These are phyloP conservation scores for Sphyrna mokarran DNA, from an alignment of 2,113 vertebrate genomes.

Conservation along the genomic window DNA sequence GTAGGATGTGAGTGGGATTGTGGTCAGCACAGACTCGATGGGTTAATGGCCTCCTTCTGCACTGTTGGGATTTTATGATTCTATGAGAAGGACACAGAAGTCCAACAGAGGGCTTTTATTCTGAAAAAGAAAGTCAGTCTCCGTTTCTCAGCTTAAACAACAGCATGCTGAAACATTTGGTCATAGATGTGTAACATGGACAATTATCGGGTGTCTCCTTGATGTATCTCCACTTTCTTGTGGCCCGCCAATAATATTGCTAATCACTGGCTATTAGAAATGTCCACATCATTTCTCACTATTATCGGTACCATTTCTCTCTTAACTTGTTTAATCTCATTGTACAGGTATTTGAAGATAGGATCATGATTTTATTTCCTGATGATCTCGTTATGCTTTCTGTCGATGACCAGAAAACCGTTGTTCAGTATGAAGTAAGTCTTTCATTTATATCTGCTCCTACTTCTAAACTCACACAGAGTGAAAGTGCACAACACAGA, in stretches of 20 bases:
- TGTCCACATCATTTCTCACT: neutral
- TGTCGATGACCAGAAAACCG: constrained; percentile 53
- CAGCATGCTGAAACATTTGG: neutral
- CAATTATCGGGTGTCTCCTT: neutral
- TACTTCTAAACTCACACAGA: neutral
- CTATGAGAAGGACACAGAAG: neutral
- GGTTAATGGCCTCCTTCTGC: too few relatives aligned
- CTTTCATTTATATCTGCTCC: neutral
- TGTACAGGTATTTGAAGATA: constrained; percentile 57
- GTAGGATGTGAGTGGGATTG: too few relatives aligned
- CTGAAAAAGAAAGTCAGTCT: neutral
- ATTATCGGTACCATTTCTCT: neutral
- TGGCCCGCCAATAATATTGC: neutral
- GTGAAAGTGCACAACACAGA: neutral
- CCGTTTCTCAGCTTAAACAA: neutral
- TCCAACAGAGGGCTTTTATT: neutral
- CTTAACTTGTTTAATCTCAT: neutral
- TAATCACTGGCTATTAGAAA: neutral
- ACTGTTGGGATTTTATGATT: too few relatives aligned
- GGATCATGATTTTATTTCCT: constrained; percentile 62
- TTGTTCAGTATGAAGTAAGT: constrained; percentile 63
- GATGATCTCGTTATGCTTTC: constrained; percentile 67
- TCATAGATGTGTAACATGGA: neutral
- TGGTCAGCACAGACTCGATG: too few relatives aligned
- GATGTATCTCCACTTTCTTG: neutral